phyloP scores from a whole-genome alignment of 2,113 vertebrate species.

The Tonatia bakeri region DNA sequence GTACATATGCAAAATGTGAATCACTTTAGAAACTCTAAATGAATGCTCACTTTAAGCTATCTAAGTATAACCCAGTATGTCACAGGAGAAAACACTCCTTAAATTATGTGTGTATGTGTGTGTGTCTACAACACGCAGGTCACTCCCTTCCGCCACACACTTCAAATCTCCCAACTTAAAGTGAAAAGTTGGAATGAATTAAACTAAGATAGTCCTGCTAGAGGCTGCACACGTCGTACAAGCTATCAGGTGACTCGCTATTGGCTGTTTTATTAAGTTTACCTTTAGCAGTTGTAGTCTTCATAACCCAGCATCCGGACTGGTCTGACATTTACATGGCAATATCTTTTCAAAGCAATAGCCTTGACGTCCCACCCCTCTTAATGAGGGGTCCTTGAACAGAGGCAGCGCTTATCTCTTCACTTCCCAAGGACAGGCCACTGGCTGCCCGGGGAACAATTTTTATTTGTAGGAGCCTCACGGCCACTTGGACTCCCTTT shows the following conservation, averaged over 20 bases:
- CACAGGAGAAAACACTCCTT: not conserved
- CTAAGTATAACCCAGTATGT: fast-evolving
- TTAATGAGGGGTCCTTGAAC: conserved; percentile 49
- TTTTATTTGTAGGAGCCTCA: conserved; percentile 54
- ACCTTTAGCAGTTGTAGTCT: not conserved
- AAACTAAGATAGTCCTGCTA: not conserved
- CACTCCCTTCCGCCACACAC: not conserved
- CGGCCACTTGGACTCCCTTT: conserved; percentile 49
- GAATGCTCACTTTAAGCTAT: not conserved
- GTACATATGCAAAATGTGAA: not conserved
- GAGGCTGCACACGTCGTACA: not conserved
- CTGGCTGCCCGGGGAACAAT: not conserved
- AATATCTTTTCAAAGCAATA: conserved; percentile 28
- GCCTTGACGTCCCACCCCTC: conserved; percentile 8
- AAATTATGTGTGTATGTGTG: not conserved
- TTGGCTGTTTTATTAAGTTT: not conserved
- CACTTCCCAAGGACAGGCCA: conserved; percentile 36
- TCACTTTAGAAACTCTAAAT: not conserved
- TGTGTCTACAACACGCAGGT: no score
- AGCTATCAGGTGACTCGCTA: not conserved
- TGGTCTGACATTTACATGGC: conserved; percentile 42
- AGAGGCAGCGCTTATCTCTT: conserved; percentile 35
- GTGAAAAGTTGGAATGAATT: not conserved
- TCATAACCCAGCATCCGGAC: conserved; percentile 17
- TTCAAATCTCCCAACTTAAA: not conserved